phyloP scores from a whole-genome alignment of 2,113 vertebrate genomes.

The Mormoops blainvillei region DNA sequence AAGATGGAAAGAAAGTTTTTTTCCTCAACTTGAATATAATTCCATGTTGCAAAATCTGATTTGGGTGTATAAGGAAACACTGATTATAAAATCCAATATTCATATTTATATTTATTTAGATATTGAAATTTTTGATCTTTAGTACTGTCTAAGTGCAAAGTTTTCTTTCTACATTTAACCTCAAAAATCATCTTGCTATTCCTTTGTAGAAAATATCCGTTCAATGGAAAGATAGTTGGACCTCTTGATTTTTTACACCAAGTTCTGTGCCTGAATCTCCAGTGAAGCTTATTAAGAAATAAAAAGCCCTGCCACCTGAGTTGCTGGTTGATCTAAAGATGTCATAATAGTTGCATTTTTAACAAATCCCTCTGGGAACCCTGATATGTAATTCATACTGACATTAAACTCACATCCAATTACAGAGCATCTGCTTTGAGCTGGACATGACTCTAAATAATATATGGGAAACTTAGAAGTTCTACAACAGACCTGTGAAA shows the following conservation, averaged over 20 bases:
- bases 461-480: not conserved
- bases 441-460: not conserved
- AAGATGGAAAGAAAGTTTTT: not conserved
- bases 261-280: not conserved
- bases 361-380: not conserved
- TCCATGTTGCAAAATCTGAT: not conserved
- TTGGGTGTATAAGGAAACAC: not conserved
- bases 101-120: not conserved
- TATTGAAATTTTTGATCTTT: not conserved
- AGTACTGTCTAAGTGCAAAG: not conserved
- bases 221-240: not conserved
- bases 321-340: not conserved
- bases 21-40: not conserved
- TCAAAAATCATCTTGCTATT: not conserved
- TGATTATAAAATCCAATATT: not conserved
- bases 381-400: not conserved
- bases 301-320: not conserved
- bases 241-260: not conserved
- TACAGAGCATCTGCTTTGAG: not conserved
- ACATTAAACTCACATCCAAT: not conserved
- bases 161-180: not conserved
- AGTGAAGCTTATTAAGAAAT: not conserved
- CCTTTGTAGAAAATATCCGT: not conserved
- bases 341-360: not conserved
- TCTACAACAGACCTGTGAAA: not conserved